Evolutionary conservation across 1,140 invertebrate genomes (phyloP).

Genomic region (Parapsyche elsis): DNA sequence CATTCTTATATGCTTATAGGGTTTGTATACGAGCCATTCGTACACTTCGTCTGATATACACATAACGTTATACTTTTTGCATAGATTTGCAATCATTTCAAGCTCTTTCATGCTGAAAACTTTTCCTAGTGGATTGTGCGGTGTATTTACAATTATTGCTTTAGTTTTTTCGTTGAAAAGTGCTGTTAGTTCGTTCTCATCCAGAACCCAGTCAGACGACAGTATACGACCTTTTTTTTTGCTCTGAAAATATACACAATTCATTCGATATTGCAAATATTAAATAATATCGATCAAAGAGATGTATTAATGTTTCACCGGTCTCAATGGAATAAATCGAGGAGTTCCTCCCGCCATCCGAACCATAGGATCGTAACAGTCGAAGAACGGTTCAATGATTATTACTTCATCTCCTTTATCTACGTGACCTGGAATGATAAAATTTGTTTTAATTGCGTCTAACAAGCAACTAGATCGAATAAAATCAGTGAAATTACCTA

Average conservation of each 20-base stretch:
- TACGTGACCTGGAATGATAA: slow-evolving; percentile 76
- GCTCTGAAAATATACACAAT: slow-evolving; percentile 56
- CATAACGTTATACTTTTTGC: slow-evolving; percentile 92
- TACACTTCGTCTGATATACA: slow-evolving; percentile 98
- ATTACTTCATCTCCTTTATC: slow-evolving; percentile 92
- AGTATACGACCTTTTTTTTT: slow-evolving; percentile 61
- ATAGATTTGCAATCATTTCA: slow-evolving; percentile 85
- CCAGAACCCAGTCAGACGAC: slow-evolving; percentile 91
- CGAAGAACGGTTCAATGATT: slow-evolving; percentile 98
- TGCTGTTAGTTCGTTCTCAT: slow-evolving; percentile 82
- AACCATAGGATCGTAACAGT: slow-evolving; percentile 97
- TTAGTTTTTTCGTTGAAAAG: slow-evolving; percentile 95
- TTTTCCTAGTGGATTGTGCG: slow-evolving; percentile 96
- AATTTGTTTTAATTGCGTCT: not conserved
- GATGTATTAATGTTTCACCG: slow-evolving; percentile 64
- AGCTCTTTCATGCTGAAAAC: slow-evolving; percentile 81
- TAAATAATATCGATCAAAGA: not conserved
- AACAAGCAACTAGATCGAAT: not conserved
- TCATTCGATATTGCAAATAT: not conserved
- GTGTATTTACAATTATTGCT: slow-evolving; percentile 95
- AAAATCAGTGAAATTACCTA: slow-evolving; percentile 57
- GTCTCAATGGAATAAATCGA: slow-evolving; percentile 88
- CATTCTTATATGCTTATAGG: slow-evolving; percentile 88
- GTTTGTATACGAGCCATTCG: slow-evolving; percentile 95
- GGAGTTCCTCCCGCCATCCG: slow-evolving; percentile 86